Base-by-base conservation (phyloP, 2,888 invertebrate genomes). In the Fissipunctia ypsillon region DNA sequence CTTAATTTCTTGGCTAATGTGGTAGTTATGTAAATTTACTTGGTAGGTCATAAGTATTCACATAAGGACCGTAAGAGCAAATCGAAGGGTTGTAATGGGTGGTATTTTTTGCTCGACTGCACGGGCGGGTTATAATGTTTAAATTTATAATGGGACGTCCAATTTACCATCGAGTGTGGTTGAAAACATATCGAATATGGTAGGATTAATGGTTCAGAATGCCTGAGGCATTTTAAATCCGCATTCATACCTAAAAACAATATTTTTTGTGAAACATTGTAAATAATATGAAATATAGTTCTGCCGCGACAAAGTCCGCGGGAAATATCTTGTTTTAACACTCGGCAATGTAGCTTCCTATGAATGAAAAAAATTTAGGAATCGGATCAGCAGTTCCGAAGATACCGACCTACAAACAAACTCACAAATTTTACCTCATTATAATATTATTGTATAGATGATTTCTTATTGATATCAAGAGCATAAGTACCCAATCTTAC, bases 401-500 rank as follows among this genome's bases (percentile, higher is more conserved):
- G 57, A 31, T 57, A 35, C 19, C 19, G 5, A 5, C 0, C 3
- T n/a, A 35, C 2, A 14, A 4, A n/a, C 57, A 56, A 28, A 56
- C 28, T 19, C 56, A 22, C 19, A 57, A 57, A 56, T 57, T 25
- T 25, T 19, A 25, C 16, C 38, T 38, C 10, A 5, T 38, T n/a
- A 59, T 2, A 38, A 38, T 7, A 16, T 25, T 43, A 43, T 16
- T 16, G 5, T 59, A 16, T 9, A 25, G 12, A 43, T 63, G 22
- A 50, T 28, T 61, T 50, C 41, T 71, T 31, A 72, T 71, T 57
- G 41, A 71, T 59, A 31, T 72, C 41, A 57, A 59, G n/a, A 57
- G 3, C 48, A 57, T 31, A n/a, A n/a, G n/a, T n/a, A 16, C 19
- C 4, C 1, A 5, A 14, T 50, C 19, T 7, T 41, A 19, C n/a